Base-by-base conservation (phyloP, 2,888 invertebrate species). In the Eupithecia exiguata region DNA sequence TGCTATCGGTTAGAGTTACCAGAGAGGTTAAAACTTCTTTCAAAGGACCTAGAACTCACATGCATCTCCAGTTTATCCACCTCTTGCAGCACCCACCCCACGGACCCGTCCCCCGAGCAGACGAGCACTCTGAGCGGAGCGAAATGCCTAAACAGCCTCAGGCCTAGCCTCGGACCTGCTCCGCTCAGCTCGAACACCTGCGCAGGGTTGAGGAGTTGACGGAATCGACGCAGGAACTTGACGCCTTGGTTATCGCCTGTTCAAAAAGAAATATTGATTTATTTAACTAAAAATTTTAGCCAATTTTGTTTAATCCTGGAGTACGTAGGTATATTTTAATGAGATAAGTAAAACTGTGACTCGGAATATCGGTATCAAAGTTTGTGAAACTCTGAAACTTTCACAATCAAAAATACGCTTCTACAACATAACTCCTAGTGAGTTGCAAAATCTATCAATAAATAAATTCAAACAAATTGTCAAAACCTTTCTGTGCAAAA, bases 21-120 rank as follows among this genome's bases (percentile, higher is more conserved):
- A 49, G 3, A 49, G n/a, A n/a, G 9, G 7, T n/a, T 49, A 7
- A 53, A 21, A 21, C 21, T 53, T 21, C 49, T 53, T 53, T 53
- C 49, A n/a, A 49, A 49, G 12, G 14, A 58, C 53, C 10, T 53
- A 14, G 12, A 36, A 73, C 73, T 73, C 63, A 99, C 98, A 92
- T 98, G 98, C 97, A 99, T 97, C 87, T 98, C 97, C 81, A 99
- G 95, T 84, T 97, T 97, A 93, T 99, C 99, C 81, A 99, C 98
- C 92, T 99, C 99, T 80, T 98, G 97, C 78, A 99, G 96, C 77
- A 99, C 99, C 99, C 99, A 99, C 71, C 99, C 99, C 12, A 99
- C 98, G 49, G 98, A 99, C 30, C 99, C 99, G 90, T 99, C 99
- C 0, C 99, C 99, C 67, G 99, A 99, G 95, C 99, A 99, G 76